Conservation (phyloP, 2,797 vertebrate genomes). For the Eulemur rubriventer region DNA sequence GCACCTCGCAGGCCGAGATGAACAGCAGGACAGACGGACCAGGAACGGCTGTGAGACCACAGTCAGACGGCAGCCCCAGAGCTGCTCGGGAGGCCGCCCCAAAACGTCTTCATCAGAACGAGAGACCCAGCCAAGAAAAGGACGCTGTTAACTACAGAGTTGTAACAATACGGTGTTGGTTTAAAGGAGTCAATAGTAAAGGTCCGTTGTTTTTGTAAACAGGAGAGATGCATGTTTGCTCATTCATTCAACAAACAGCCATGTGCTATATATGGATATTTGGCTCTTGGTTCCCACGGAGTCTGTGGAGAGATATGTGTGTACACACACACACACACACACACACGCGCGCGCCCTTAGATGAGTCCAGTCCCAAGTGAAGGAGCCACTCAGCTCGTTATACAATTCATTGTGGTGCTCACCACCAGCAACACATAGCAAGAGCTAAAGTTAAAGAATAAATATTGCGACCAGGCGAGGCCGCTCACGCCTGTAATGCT, state of each 20-base stretch:
- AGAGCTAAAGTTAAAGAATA: neutral
- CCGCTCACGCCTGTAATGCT: neutral
- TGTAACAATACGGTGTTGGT: neutral
- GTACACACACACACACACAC: fast-evolving
- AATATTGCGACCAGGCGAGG: neutral
- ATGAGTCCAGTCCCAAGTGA: neutral
- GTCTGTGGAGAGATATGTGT: neutral
- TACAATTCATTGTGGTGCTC: neutral
- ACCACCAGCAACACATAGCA: neutral
- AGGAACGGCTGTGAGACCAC: neutral
- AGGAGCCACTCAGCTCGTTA: neutral
- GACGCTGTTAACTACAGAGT: fast-evolving
- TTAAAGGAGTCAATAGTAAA: neutral
- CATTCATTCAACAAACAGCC: neutral
- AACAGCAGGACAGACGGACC: neutral
- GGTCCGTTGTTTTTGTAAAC: neutral
- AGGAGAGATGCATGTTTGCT: neutral
- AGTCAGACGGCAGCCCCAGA: neutral
- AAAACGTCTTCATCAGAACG: neutral
- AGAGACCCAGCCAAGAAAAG: neutral
- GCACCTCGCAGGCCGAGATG: neutral
- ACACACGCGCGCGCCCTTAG: neutral
- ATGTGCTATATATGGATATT: neutral
- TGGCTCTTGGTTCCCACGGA: neutral
- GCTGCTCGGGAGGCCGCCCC: neutral